Percentiles rank a stretch among this genome's conserved stretches.
Evolutionary conservation across 2,797 vertebrate genomes (phyloP).

Genomic region (Prionace glauca): DNA sequence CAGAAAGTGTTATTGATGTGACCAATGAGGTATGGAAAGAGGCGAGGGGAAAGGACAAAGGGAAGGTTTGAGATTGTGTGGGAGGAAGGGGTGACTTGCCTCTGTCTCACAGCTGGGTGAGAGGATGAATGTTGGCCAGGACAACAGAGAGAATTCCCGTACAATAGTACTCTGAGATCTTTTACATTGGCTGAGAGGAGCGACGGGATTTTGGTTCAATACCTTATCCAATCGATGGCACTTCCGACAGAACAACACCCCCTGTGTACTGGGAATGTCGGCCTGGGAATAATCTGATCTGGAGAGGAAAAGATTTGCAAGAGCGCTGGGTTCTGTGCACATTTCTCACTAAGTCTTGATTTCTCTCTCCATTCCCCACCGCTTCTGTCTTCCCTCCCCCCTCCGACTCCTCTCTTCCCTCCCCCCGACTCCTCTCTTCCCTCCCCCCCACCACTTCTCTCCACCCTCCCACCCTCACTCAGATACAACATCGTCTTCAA

Average conservation of each 20-base stretch:
- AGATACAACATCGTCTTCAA: slow-evolving; percentile 97
- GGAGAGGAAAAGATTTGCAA: background rate
- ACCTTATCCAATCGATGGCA: background rate
- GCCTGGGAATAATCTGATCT: background rate
- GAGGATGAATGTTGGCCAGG: background rate
- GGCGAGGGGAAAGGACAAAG: too few relatives aligned
- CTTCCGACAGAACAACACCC: background rate
- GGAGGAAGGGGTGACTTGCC: too few relatives aligned
- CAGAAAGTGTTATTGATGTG: too few relatives aligned
- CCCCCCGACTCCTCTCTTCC: too few relatives aligned
- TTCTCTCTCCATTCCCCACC: too few relatives aligned
- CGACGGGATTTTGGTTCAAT: background rate
- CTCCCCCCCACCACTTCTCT: too few relatives aligned
- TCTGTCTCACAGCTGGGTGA: too few relatives aligned
- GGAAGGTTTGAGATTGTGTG: too few relatives aligned
- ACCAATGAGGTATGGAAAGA: too few relatives aligned
- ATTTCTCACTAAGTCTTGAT: background rate
- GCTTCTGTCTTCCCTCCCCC: too few relatives aligned
- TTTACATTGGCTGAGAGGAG: background rate
- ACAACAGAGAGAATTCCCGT: background rate
- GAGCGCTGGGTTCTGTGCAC: too few relatives aligned
- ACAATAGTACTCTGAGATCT: background rate
- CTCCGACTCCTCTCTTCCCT: too few relatives aligned
- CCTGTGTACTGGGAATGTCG: background rate
- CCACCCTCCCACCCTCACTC: slow-evolving; percentile 32